These are phyloP conservation scores for Ypsolopha sequella DNA, from an alignment of 2,888 invertebrate genomes.

Conservation along the genomic window DNA sequence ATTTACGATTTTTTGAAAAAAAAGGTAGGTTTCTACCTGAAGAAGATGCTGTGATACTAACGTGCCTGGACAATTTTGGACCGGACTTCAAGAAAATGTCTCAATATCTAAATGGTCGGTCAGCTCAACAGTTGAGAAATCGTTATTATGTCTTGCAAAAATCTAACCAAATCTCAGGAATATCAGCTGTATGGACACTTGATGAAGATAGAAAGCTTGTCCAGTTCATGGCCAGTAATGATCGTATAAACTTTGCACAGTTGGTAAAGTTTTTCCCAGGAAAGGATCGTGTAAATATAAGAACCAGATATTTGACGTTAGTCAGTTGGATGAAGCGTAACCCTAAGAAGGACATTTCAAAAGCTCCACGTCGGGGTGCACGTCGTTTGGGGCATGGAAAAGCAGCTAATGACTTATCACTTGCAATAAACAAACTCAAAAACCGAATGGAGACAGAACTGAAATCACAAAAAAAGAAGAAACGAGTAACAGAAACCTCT, in stretches of 20 bases:
- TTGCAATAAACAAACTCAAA: constrained; percentile 44
- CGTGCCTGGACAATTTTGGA: constrained; percentile 73
- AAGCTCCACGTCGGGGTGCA: constrained; percentile 47
- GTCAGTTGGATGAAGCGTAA: constrained; percentile 57
- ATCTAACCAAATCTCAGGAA: constrained; percentile 38
- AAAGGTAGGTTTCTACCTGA: constrained; percentile 75
- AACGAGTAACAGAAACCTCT: constrained; percentile 25
- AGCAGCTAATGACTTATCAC: constrained; percentile 29
- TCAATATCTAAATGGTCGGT: constrained; percentile 72
- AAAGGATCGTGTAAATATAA: constrained; percentile 69
- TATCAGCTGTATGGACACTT: constrained; percentile 70
- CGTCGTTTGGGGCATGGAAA: constrained; percentile 36
- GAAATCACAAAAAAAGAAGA: constrained; percentile 19
- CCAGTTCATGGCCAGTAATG: constrained; percentile 63
- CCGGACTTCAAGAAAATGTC: constrained; percentile 71
- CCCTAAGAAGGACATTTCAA: constrained; percentile 40
- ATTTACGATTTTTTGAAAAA: constrained; percentile 42
- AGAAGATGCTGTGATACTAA: constrained; percentile 76
- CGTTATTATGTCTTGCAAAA: constrained; percentile 67
- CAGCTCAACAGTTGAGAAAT: constrained; percentile 70
- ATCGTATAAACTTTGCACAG: constrained; percentile 35
- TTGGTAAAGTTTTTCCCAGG: constrained; percentile 65
- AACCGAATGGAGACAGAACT: constrained; percentile 33
- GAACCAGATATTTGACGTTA: constrained; percentile 72
- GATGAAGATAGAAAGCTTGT: constrained; percentile 74